Conservation (phyloP, 2,888 invertebrate species). For the Notodonta dromedarius region DNA sequence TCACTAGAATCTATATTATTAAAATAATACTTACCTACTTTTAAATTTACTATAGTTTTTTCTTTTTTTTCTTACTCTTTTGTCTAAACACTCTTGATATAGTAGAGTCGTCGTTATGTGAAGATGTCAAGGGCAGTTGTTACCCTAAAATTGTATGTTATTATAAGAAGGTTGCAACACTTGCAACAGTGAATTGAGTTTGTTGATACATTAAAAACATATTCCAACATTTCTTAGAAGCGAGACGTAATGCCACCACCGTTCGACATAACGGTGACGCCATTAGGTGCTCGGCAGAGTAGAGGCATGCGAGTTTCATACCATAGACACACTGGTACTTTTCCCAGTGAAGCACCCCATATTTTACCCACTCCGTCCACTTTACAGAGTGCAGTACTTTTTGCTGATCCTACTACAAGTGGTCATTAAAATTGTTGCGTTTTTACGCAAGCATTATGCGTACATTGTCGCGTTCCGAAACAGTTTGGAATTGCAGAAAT, state of each 20-base stretch:
- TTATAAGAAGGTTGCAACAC: neutral
- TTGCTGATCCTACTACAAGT: constrained; percentile 23
- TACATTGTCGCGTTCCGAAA: constrained; percentile 23
- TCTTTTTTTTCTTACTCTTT: too few species aligned
- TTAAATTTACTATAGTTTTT: too few species aligned
- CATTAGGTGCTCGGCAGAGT: constrained; percentile 35
- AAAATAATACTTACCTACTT: too few species aligned
- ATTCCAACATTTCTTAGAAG: constrained; percentile 32
- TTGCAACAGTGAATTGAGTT: neutral
- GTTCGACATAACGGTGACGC: constrained; percentile 50
- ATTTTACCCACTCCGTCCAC: neutral
- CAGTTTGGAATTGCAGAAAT: neutral
- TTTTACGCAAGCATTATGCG: constrained; percentile 27
- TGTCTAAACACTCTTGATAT: too few species aligned
- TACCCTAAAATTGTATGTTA: neutral
- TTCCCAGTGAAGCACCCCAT: constrained; percentile 12
- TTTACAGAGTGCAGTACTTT: neutral
- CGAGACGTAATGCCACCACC: constrained; percentile 35
- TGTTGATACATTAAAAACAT: neutral
- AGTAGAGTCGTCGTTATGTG: too few species aligned
- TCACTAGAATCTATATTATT: too few species aligned
- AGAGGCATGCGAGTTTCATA: constrained; percentile 30
- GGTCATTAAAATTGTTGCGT: constrained; percentile 34
- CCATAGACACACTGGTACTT: constrained; percentile 22
- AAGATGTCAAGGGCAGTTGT: too few species aligned